Evolutionary conservation across 1,140 invertebrate species (phyloP).

Genomic region (Mesaphorura yosii): DNA sequence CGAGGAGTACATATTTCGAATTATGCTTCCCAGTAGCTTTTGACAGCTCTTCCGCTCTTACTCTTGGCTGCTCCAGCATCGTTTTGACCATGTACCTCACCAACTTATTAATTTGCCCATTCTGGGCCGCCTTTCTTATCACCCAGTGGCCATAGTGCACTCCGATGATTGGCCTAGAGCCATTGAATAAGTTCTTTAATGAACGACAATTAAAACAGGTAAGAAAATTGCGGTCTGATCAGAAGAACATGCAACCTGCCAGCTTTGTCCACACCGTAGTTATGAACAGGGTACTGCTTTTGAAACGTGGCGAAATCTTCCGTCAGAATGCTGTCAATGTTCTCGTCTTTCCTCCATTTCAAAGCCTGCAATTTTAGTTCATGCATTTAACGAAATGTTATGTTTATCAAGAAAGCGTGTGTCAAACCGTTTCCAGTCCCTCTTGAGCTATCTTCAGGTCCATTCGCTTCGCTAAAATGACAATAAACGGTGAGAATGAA

Average conservation of each 20-base stretch:
- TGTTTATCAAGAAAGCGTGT: too few relatives aligned
- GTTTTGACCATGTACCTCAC: not conserved
- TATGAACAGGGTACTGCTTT: not conserved
- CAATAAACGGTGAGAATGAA: too few relatives aligned
- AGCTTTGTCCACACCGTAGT: not conserved
- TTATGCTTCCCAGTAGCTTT: not conserved
- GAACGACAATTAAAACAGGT: not conserved
- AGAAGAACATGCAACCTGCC: not conserved
- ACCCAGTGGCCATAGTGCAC: not conserved
- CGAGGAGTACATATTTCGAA: not conserved
- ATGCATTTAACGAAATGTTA: not conserved
- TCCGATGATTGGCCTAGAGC: too few relatives aligned
- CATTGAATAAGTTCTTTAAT: not conserved
- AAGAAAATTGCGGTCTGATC: not conserved
- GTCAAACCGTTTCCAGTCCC: too few relatives aligned
- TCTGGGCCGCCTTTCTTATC: not conserved
- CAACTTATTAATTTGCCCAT: not conserved
- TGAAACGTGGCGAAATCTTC: not conserved
- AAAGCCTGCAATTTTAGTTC: not conserved
- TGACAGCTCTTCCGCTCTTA: not conserved
- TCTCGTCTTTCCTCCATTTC: not conserved
- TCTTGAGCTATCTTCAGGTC: too few relatives aligned
- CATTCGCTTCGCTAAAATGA: too few relatives aligned
- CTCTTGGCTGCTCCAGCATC: not conserved
- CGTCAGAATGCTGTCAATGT: not conserved